Conservation (phyloP, 1,140 invertebrate genomes). For the Acyrthosiphon pisum region DNA sequence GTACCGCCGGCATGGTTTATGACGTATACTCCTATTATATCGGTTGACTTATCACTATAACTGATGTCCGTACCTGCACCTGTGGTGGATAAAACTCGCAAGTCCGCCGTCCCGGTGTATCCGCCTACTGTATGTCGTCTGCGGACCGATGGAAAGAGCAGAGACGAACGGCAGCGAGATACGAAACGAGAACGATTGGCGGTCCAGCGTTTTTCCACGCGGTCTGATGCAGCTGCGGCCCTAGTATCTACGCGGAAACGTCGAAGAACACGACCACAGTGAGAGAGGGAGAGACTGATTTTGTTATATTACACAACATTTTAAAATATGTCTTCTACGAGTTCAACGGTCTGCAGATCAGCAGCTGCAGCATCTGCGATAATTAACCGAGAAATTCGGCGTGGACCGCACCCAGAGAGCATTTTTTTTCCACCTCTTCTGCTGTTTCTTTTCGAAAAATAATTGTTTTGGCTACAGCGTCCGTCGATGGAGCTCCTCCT, state of each 20-base stretch:
- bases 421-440: neutral
- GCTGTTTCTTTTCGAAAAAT: neutral
- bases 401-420: neutral
- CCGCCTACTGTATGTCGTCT: neutral
- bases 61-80: too few species aligned
- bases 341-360: neutral
- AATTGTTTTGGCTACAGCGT: neutral
- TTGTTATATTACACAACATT: neutral
- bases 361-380: neutral
- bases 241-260: neutral
- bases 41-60: neutral
- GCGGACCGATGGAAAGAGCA: too few species aligned
- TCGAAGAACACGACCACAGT: neutral
- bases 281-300: neutral
- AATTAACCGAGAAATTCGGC: conserved; percentile 47
- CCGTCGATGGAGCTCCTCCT: neutral
- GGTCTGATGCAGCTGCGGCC: neutral
- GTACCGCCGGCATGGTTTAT: neutral
- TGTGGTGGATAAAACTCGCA: neutral
- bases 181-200: neutral
- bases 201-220: too few species aligned
- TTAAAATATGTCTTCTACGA: neutral
- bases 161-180: neutral
- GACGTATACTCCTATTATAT: neutral
- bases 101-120: neutral